Evolutionary conservation across 2,888 invertebrate genomes (phyloP), one percentile per base, ranked within the genome.

Genomic region (Emmelina monodactyla): DNA sequence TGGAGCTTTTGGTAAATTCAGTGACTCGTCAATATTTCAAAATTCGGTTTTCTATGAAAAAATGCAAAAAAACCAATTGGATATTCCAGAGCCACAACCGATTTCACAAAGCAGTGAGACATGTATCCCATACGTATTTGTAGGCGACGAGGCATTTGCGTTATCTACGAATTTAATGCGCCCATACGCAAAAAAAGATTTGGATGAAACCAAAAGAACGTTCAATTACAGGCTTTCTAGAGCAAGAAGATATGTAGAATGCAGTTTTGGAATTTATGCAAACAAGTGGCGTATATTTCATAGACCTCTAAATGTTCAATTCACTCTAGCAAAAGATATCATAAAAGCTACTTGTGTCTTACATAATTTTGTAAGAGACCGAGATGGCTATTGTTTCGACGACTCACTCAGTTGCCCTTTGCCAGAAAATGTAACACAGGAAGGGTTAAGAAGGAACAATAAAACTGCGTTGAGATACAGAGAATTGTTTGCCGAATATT

Each of bases 201-300:
- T 38, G 22, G 12, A 14, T 19, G 10, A 14, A 22, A 28, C 16
- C 15, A 33, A 40, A 25, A n/a, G 31, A 33, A 36, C 29, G 12
- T 40, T 14, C 16, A 37, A 49, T 36, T 47, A 47, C 35, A 35
- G 45, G 7, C 28, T 43, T 15, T 36, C 34, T 22, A 43, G 47
- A 37, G 53, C 51, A 31, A 32, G 53, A 36, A 34, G 51, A 19
- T 48, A 42, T 25, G 43, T 53, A 9, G 47, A 54, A 37, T 51
- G 52, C 36, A 41, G 47, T 33, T 54, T 55, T 39, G 50, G 51
- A 6, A 54, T 56, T 39, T 39, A 51, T 2, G 41, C 39, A 16
- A 48, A 54, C 43, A 55, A 55, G 39, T 42, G 42, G 40, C 38
- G 45, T 11, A 44, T 45, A 28, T 45, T 46, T 14, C 41, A 45